These are phyloP conservation scores for Diorhabda elongata DNA, from an alignment of 1,140 invertebrate species.

Conservation along the genomic window DNA sequence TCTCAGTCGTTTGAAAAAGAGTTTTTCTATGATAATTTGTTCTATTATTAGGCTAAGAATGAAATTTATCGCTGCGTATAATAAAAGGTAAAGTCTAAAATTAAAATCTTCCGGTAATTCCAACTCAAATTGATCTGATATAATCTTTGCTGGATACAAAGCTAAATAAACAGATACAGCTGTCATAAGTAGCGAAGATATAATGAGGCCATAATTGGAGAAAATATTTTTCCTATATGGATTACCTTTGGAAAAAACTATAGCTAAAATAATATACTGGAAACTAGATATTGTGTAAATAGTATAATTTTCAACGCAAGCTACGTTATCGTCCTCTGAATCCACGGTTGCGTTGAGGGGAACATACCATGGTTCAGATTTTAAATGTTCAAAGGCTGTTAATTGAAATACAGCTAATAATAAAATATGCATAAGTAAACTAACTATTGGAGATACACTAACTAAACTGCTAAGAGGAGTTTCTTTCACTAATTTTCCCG, in stretches of 20 bases:
- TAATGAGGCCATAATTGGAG: conserved; percentile 69
- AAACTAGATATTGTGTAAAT: conserved; percentile 87
- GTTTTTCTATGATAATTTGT: conserved; percentile 57
- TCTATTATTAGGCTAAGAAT: conserved; percentile 60
- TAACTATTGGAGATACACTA: conserved; percentile 63
- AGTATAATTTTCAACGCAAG: conserved; percentile 76
- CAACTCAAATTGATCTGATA: conserved; percentile 60
- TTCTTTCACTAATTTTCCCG: conserved; percentile 61
- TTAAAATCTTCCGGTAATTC: conserved; percentile 60
- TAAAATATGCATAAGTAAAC: conserved; percentile 68
- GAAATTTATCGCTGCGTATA: conserved; percentile 59
- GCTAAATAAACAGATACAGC: conserved; percentile 66
- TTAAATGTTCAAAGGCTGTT: conserved; percentile 60
- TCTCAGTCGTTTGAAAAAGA: conserved; percentile 56
- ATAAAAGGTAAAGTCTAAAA: conserved; percentile 61
- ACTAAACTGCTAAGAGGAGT: conserved; percentile 68
- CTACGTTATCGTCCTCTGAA: conserved; percentile 47
- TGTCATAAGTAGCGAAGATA: conserved; percentile 62
- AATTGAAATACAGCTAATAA: conserved; percentile 67
- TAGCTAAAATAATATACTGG: conserved; percentile 88
- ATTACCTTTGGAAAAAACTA: conserved; percentile 86
- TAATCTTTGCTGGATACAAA: conserved; percentile 61
- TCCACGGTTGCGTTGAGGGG: conserved; percentile 52
- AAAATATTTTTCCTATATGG: conserved; percentile 83
- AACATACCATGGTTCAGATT: conserved; percentile 68